Evolutionary conservation across 2,797 vertebrate genomes (phyloP).

Genomic region (Pseudomugil tenellus): DNA sequence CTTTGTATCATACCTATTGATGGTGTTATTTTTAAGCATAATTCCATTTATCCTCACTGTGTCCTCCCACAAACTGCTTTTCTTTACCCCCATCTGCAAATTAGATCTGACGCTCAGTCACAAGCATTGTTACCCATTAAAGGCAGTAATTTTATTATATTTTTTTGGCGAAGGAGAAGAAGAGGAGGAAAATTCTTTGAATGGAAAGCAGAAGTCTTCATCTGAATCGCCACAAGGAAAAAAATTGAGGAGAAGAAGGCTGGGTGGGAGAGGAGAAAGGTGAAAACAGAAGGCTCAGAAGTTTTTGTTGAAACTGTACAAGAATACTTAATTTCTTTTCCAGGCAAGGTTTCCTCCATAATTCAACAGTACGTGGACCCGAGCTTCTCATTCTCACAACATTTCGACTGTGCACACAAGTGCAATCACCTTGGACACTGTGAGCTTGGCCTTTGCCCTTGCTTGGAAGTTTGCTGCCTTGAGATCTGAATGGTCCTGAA

Average conservation of each 20-base stretch:
- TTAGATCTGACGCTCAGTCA: constrained; percentile 62
- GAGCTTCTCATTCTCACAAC: constrained; percentile 35
- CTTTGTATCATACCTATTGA: constrained; percentile 47
- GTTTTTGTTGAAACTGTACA: constrained; percentile 30
- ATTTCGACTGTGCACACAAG: constrained; percentile 23
- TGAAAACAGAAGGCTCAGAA: constrained; percentile 43
- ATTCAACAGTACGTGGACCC: constrained; percentile 60
- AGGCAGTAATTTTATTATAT: constrained; percentile 26
- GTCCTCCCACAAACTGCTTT: constrained; percentile 49
- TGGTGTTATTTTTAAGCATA: constrained; percentile 60
- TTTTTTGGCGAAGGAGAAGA: neutral
- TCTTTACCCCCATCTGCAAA: constrained; percentile 44
- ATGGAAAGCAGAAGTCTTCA: constrained; percentile 48
- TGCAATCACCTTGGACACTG: constrained; percentile 24
- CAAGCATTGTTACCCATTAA: constrained; percentile 51
- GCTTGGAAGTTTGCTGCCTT: constrained; percentile 42
- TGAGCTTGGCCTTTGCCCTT: constrained; percentile 61
- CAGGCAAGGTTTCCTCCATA: constrained; percentile 56
- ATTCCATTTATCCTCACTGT: constrained; percentile 64
- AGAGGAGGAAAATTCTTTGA: constrained; percentile 44
- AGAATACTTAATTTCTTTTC: constrained; percentile 54
- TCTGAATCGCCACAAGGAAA: constrained; percentile 39
- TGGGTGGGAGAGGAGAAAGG: constrained; percentile 32
- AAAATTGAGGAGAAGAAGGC: constrained; percentile 44
- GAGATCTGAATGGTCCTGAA: constrained; percentile 46